Conservation (phyloP, 2,888 invertebrate genomes). For the Seira sanloemensis region DNA sequence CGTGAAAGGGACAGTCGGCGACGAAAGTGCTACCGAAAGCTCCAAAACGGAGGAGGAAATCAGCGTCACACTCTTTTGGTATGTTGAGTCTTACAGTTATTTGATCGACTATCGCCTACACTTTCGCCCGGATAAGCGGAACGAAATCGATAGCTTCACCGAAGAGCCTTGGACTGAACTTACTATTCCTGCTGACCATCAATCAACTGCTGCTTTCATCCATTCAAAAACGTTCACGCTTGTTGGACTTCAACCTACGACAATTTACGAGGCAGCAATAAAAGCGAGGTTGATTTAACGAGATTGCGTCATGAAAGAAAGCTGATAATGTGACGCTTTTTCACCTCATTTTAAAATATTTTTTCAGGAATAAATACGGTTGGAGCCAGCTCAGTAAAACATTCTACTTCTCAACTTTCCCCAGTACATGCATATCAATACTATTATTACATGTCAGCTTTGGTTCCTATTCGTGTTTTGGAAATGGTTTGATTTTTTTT, state of each 20-base stretch:
- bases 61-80: slow-evolving; percentile 85
- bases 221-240: slow-evolving; percentile 87
- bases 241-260: slow-evolving; percentile 83
- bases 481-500: slow-evolving; percentile 13
- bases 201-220: slow-evolving; percentile 80
- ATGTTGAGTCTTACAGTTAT: slow-evolving; percentile 88
- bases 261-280: slow-evolving; percentile 86
- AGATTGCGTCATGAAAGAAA: too few species aligned
- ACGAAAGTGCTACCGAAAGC: slow-evolving; percentile 20
- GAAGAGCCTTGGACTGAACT: slow-evolving; percentile 81
- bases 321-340: too few species aligned
- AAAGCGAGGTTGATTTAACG: too few species aligned
- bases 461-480: background rate
- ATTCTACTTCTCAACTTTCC: slow-evolving; percentile 83
- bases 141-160: slow-evolving; percentile 52
- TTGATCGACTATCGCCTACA: slow-evolving; percentile 83
- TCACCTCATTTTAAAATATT: too few species aligned
- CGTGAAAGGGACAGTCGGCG: slow-evolving; percentile 40
- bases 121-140: slow-evolving; percentile 74
- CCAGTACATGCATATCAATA: too few species aligned
- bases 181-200: slow-evolving; percentile 83
- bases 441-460: slow-evolving; percentile 12
- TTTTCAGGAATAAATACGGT: slow-evolving; percentile 90
- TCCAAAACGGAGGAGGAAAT: slow-evolving; percentile 54
- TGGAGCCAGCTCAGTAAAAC: slow-evolving; percentile 88